phyloP scores from a whole-genome alignment of 2,113 vertebrate genomes.

The Zosterops japonicus region DNA sequence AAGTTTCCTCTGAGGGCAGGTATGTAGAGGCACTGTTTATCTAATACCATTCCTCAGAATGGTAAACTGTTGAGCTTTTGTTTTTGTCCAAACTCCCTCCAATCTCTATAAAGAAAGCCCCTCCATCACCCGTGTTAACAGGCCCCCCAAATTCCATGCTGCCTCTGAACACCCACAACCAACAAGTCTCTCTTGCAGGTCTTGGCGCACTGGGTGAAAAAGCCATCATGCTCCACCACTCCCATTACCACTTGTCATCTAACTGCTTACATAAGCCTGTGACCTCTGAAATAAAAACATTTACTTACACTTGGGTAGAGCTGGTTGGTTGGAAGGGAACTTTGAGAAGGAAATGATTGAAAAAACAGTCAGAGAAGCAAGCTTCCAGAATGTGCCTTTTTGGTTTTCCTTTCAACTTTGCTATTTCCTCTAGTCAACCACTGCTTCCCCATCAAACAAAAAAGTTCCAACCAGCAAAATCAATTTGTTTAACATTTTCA shows the following conservation, averaged over 20 bases:
- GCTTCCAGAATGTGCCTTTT: constrained; percentile 24
- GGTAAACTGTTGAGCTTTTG: neutral
- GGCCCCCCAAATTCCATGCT: neutral
- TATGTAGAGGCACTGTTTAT: neutral
- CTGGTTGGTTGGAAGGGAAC: constrained; percentile 20
- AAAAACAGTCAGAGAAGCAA: constrained; percentile 32
- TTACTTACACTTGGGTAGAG: neutral
- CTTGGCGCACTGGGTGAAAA: neutral
- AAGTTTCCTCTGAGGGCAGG: neutral
- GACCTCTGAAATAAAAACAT: constrained; percentile 28
- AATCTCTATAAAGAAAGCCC: neutral
- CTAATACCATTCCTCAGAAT: neutral
- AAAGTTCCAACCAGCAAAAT: neutral
- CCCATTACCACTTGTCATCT: neutral
- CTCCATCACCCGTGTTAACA: neutral
- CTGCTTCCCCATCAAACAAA: neutral
- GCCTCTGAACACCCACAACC: neutral
- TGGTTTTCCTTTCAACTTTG: constrained; percentile 43
- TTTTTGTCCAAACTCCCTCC: neutral
- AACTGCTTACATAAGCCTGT: neutral
- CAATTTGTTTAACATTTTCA: neutral
- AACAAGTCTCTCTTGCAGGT: neutral
- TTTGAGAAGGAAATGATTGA: constrained; percentile 2
- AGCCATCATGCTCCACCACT: neutral
- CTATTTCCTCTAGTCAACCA: constrained; percentile 39